phyloP scores from a whole-genome alignment of 2,888 invertebrate genomes.

The Drosophila birchii region DNA sequence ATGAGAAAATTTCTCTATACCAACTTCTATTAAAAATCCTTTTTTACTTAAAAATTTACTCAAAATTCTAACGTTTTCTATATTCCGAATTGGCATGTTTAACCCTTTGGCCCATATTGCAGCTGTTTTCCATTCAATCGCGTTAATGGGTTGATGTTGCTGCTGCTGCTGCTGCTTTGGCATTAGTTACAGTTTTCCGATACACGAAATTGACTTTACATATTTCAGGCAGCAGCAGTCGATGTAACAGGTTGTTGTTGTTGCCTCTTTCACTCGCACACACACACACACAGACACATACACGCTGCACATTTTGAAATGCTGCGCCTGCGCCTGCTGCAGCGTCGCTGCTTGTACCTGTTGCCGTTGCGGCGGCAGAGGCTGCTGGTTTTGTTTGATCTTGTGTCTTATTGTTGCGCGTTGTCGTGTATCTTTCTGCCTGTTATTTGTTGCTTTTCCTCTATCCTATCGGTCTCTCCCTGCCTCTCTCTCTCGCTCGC shows the following conservation, averaged over 20 bases:
- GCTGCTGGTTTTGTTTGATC: conserved; percentile 79
- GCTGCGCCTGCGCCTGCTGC: conserved; percentile 57
- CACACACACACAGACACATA: conserved; percentile 12
- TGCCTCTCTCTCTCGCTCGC: conserved; percentile 24
- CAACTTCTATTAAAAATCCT: background rate
- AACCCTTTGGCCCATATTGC: conserved; percentile 8
- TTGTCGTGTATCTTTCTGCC: conserved; percentile 77
- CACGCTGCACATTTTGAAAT: conserved; percentile 65
- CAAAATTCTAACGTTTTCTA: background rate
- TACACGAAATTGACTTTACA: conserved; percentile 74
- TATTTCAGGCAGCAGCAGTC: conserved; percentile 70
- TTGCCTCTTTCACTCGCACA: conserved; percentile 24
- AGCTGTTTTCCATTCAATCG: conserved; percentile 11
- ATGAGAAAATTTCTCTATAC: too few relatives aligned
- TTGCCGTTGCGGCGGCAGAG: conserved; percentile 61
- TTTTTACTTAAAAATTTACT: background rate
- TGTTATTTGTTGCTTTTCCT: conserved; percentile 45
- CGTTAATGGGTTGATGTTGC: conserved; percentile 48
- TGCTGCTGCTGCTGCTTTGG: conserved; percentile 50
- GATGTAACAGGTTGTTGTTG: conserved; percentile 70
- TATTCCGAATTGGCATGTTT: background rate
- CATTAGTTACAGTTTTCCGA: conserved; percentile 78
- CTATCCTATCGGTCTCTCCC: conserved; percentile 22
- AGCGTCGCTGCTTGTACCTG: conserved; percentile 71
- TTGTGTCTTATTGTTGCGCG: conserved; percentile 78